Percentiles rank a stretch among this genome's conserved stretches.
Evolutionary conservation across 2,888 invertebrate genomes (phyloP).

Genomic region (Molanna angustata): DNA sequence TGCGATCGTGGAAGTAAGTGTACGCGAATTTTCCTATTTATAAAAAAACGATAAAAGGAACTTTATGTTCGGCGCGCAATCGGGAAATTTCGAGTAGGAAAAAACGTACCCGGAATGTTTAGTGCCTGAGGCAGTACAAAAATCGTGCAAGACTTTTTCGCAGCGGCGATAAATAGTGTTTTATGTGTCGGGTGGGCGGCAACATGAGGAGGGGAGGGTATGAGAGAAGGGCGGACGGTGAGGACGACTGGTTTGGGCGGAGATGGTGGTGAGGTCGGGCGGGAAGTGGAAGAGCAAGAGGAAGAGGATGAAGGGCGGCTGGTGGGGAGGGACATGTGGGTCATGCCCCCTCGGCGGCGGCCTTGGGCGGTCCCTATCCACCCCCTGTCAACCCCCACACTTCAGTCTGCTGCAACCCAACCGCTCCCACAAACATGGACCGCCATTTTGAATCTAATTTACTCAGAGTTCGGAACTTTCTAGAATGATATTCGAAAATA

Average conservation of each 20-base stretch:
- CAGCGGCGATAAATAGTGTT: constrained; percentile 30
- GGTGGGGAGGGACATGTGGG: constrained; percentile 28
- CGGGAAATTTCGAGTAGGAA: background rate
- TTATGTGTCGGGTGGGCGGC: constrained; percentile 23
- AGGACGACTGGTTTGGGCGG: constrained; percentile 8
- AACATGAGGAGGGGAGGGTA: no score
- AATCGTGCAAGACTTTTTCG: constrained; percentile 21
- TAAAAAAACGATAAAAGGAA: background rate
- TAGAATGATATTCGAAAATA: constrained; percentile 1
- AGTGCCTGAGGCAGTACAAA: constrained; percentile 6
- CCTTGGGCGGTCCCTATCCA: constrained; percentile 22
- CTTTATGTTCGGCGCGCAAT: constrained; percentile 4
- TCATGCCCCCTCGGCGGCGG: constrained; percentile 26
- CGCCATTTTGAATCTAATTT: constrained; percentile 24
- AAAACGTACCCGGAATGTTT: constrained; percentile 13
- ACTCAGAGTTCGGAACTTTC: constrained; percentile 14
- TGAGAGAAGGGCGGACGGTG: constrained; percentile 10
- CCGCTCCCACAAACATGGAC: constrained; percentile 13
- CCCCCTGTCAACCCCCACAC: constrained; percentile 7
- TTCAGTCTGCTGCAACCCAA: constrained; percentile 18
- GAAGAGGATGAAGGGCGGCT: background rate
- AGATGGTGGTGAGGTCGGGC: constrained; percentile 5
- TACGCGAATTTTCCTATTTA: background rate
- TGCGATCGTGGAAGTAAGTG: no score
- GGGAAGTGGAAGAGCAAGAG: no score